These are phyloP conservation scores for Hydrochoerus hydrochaeris DNA, from an alignment of 2,113 vertebrate species.

Conservation along the genomic window DNA sequence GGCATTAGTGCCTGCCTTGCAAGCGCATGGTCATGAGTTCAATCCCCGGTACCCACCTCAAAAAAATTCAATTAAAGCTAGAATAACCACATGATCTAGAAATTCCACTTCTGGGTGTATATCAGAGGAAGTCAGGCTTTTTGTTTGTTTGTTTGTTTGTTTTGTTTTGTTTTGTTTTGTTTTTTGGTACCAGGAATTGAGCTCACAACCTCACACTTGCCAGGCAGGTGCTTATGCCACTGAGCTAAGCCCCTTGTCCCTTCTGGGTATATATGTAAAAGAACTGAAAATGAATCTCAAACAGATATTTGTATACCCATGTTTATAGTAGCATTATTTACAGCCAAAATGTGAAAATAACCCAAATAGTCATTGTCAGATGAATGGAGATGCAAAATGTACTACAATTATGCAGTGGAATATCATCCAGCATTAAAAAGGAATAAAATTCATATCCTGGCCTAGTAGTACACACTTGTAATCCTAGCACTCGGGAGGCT, in stretches of 20 bases:
- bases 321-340: background rate
- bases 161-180: no score
- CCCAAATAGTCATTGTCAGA: background rate
- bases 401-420: background rate
- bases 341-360: background rate
- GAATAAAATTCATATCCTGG: background rate
- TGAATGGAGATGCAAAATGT: background rate
- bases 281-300: background rate
- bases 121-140: no score
- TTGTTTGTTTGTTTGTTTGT: no score
- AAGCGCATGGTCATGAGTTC: no score
- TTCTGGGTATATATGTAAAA: background rate
- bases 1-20: no score
- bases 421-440: conserved; percentile 1
- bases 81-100: background rate
- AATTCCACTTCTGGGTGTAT: background rate
- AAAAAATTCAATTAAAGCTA: background rate
- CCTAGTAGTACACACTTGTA: background rate
- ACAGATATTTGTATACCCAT: background rate
- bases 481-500: background rate
- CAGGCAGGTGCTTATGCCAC: no score
- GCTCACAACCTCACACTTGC: no score
- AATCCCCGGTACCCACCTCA: no score
- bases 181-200: no score
- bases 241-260: no score